These are phyloP conservation scores for Corythaeola cristata DNA, from an alignment of 2,113 vertebrate species.

Conservation along the genomic window DNA sequence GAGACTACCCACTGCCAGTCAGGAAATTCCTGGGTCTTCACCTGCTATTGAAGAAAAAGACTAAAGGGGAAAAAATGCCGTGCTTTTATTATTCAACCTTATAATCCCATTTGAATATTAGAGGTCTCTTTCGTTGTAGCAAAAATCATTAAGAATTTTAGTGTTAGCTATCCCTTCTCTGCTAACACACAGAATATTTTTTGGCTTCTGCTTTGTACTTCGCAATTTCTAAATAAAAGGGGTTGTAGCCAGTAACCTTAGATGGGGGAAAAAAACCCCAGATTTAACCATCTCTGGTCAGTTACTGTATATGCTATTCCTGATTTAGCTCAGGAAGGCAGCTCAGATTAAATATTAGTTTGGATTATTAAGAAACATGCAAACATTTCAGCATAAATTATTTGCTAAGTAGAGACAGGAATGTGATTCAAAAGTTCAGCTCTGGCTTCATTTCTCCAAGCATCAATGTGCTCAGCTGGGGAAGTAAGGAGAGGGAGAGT, in stretches of 20 bases:
- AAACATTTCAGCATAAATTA: background rate
- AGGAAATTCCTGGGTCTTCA: background rate
- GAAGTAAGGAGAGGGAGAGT: background rate
- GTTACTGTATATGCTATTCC: background rate
- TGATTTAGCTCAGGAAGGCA: background rate
- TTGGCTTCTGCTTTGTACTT: background rate
- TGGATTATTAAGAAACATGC: background rate
- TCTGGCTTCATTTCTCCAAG: background rate
- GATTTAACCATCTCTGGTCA: background rate
- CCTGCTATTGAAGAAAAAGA: background rate
- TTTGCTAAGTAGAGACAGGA: background rate
- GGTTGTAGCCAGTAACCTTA: background rate
- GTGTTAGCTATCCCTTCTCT: background rate
- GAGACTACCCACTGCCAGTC: background rate
- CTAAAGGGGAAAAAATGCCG: background rate
- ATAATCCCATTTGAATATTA: background rate
- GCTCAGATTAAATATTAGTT: background rate
- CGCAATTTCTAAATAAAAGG: background rate
- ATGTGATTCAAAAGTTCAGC: background rate
- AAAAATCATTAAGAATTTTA: background rate
- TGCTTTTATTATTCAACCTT: background rate
- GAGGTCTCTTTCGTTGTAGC: background rate
- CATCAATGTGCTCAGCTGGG: background rate
- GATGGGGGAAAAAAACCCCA: accelerated
- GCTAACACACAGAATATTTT: background rate